A percentile compares a stretch with the other conserved stretches of the same genome.
Conservation (phyloP, 2,888 invertebrate genomes). For the Phaonia tiefii region DNA sequence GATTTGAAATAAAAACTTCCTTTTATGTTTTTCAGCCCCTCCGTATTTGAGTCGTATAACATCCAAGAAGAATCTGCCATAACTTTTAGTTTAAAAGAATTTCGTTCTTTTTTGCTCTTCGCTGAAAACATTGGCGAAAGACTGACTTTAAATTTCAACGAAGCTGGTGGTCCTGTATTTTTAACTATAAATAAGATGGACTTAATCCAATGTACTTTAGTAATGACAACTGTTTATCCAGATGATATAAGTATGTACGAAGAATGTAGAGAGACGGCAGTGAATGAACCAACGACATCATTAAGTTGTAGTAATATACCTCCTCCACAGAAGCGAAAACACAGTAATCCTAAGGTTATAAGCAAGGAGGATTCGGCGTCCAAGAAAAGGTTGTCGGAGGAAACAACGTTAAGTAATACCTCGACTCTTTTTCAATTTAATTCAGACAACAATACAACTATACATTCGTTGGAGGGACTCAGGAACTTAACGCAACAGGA, state of each 20-base stretch:
- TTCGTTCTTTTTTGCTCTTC: constrained; percentile 89
- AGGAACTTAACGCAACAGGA: constrained; percentile 69
- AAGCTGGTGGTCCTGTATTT: constrained; percentile 89
- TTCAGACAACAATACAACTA: constrained; percentile 36
- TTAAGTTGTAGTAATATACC: constrained; percentile 4
- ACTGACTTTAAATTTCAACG: constrained; percentile 87
- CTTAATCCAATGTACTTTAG: constrained; percentile 89
- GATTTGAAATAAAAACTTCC: not conserved
- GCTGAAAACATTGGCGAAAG: constrained; percentile 88
- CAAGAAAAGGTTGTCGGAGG: constrained; percentile 67
- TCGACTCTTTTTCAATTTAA: constrained; percentile 71
- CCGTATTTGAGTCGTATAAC: constrained; percentile 76
- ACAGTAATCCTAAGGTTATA: constrained; percentile 57
- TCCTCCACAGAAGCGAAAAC: constrained; percentile 70
- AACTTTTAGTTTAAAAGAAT: constrained; percentile 93
- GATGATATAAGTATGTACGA: constrained; percentile 78
- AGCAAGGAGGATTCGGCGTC: constrained; percentile 6
- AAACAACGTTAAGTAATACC: constrained; percentile 69
- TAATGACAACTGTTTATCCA: constrained; percentile 85
- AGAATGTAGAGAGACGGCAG: constrained; percentile 70
- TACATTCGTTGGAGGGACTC: constrained; percentile 69
- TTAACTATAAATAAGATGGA: constrained; percentile 87
- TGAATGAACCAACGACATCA: constrained; percentile 55
- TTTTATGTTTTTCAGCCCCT: constrained; percentile 67
- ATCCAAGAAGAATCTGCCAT: constrained; percentile 84